Evolutionary conservation across 2,888 invertebrate genomes (phyloP), one percentile per base, ranked within the genome.

Genomic region (Dioctria rufipes): DNA sequence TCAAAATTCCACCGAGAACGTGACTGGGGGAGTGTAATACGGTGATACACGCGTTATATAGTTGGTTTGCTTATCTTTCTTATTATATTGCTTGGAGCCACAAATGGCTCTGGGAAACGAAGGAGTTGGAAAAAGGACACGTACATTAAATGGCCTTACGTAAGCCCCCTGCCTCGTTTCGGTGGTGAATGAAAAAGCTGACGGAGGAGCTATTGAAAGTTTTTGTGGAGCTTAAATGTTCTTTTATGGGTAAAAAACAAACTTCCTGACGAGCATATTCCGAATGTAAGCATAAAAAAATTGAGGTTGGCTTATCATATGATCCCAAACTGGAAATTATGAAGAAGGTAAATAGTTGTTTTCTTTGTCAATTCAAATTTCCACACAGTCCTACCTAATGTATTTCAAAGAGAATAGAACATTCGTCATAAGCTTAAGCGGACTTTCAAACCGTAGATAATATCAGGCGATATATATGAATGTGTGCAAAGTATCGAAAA

Each of bases 41-140:
- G 73, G 25, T 25, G 25, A 25, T 25, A 25, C 25, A 25, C 25
- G 25, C 25, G 25, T 25, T 25, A 58, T 58, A 60, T 73, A 73
- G 79, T 81, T 81, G 80, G 25, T 81, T 81, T 81, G 81, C 81
- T 81, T 81, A 81, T 81, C 81, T 81, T 25, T 66, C 79, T 79
- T 79, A 79, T 75, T 79, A 81, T 63, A 63, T 63, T 13, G 63
- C 49, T 61, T 37, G n/a, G 77, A 63, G 49, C 46, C 63, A 61
- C 39, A 63, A 77, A 77, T 73, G 73, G 73, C 73, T 60, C 42
- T 51, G 73, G 73, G 58, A 73, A 73, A 73, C 58, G 73, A 73
- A 73, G 73, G 73, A 73, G 73, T 73, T 73, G 42, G 60, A 40
- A 54, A 54, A 73, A 73, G 73, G 73, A 73, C 73, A 73, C 73